These are phyloP conservation scores for Apodemus sylvaticus DNA, from an alignment of 2,113 vertebrate genomes.

Conservation along the genomic window DNA sequence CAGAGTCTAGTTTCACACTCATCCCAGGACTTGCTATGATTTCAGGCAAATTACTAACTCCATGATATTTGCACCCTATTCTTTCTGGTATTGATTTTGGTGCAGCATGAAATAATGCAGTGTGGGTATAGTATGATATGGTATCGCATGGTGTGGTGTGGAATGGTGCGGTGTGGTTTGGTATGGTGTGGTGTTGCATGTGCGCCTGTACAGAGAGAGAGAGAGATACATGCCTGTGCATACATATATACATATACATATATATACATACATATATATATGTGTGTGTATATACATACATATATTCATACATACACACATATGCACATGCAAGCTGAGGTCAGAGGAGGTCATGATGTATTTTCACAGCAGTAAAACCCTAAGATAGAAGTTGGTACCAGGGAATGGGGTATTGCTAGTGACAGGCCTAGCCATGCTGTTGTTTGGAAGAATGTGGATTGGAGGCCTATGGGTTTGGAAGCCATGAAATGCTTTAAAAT, in stretches of 20 bases:
- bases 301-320: too few species aligned
- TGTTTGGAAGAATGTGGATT: too few species aligned
- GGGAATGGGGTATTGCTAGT: too few species aligned
- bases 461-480: too few species aligned
- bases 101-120: background rate
- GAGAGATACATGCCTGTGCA: too few species aligned
- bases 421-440: too few species aligned
- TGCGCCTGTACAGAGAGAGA: background rate
- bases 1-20: background rate
- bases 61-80: background rate
- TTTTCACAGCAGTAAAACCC: too few species aligned
- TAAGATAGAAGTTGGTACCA: too few species aligned
- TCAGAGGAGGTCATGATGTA: too few species aligned
- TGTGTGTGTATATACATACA: background rate
- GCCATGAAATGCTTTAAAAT: too few species aligned
- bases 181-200: background rate
- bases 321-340: background rate
- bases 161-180: background rate
- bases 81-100: background rate
- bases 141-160: fast-evolving
- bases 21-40: background rate
- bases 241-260: too few species aligned
- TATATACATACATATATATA: too few species aligned
- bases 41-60: background rate
- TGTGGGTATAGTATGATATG: background rate